phyloP scores from a whole-genome alignment of 2,888 invertebrate genomes.

The Philereme transversata region DNA sequence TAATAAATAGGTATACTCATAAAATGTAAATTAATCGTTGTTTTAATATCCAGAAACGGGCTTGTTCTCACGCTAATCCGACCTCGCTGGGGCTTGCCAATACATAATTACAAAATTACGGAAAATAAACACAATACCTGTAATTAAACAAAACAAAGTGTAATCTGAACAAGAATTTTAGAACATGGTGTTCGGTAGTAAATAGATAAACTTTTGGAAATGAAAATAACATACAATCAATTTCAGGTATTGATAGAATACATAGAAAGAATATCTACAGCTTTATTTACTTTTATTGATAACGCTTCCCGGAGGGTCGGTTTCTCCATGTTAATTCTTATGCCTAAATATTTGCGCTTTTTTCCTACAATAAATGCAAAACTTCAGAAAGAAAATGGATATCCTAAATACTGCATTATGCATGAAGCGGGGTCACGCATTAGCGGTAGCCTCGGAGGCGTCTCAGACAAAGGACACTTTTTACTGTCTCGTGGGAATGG shows the following conservation, averaged over 20 bases:
- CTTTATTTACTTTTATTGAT: no score
- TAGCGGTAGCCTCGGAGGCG: constrained; percentile 44
- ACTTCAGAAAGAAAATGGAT: background rate
- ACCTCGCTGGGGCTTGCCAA: constrained; percentile 38
- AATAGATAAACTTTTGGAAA: no score
- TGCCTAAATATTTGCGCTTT: no score
- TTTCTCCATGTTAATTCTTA: no score
- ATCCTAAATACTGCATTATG: constrained; percentile 1
- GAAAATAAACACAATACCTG: constrained; percentile 35
- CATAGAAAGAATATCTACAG: no score
- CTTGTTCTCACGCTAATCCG: constrained; percentile 42
- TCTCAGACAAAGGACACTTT: constrained; percentile 58
- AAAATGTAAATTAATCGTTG: constrained; percentile 40
- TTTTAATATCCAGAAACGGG: constrained; percentile 31
- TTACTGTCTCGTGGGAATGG: constrained; percentile 58
- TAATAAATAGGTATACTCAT: constrained; percentile 29
- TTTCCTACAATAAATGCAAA: background rate
- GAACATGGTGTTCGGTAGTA: background rate
- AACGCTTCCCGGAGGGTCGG: no score
- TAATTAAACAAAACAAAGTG: constrained; percentile 23
- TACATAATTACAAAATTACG: constrained; percentile 39
- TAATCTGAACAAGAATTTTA: no score
- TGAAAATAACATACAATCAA: no score
- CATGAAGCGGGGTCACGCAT: constrained; percentile 36
- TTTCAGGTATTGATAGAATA: no score